These are phyloP conservation scores for Apis mellifera DNA, from an alignment of 1,140 invertebrate species.

Conservation along the genomic window DNA sequence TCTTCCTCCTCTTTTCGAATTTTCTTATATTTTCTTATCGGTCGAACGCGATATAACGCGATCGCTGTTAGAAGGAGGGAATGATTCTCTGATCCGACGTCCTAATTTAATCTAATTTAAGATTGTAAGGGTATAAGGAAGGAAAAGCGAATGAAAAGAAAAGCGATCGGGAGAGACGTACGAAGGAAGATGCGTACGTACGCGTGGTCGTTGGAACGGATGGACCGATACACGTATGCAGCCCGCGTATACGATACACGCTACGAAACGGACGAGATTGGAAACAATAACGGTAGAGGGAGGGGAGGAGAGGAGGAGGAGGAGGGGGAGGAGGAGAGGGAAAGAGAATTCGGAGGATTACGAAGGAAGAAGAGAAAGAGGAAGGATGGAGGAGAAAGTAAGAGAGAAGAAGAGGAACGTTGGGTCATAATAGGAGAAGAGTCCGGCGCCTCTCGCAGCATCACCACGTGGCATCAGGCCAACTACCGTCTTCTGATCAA, in stretches of 20 bases:
- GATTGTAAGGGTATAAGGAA: not conserved
- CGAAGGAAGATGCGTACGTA: too few species aligned
- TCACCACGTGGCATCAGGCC: constrained; percentile 81
- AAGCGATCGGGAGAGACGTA: too few species aligned
- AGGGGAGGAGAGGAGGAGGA: not conserved
- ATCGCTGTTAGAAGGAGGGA: too few species aligned
- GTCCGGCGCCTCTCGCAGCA: constrained; percentile 79
- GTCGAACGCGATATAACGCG: too few species aligned
- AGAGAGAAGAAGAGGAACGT: constrained; percentile 79
- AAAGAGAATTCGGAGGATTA: not conserved
- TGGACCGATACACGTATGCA: too few species aligned
- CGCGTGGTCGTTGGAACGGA: too few species aligned
- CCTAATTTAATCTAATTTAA: not conserved
- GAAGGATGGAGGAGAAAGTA: constrained; percentile 63
- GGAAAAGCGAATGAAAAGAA: not conserved
- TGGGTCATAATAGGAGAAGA: constrained; percentile 80
- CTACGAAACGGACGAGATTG: not conserved
- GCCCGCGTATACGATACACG: too few species aligned
- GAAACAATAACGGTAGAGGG: too few species aligned
- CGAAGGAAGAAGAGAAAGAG: not conserved
- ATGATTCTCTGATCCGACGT: too few species aligned
- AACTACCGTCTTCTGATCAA: constrained; percentile 82
- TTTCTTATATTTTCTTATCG: too few species aligned
- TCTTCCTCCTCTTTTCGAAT: too few species aligned
- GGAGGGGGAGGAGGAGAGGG: not conserved